Percentiles rank a stretch among this genome's conserved stretches.
These are phyloP conservation scores for Holothuria leucospilota DNA, from an alignment of 53 echinoderm and acorn worm genomes.

Conservation along the genomic window DNA sequence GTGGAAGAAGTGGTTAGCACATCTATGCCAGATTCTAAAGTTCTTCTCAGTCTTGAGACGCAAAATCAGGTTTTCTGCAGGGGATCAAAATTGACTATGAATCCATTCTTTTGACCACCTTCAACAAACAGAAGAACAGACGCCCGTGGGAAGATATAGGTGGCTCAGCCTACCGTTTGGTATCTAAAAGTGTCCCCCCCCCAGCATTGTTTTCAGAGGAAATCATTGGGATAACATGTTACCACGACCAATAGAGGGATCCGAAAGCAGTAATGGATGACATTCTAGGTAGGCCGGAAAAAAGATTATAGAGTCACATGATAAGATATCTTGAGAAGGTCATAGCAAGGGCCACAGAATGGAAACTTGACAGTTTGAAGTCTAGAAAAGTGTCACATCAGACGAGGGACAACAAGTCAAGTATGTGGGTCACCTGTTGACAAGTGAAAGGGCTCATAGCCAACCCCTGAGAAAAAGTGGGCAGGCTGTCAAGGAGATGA, in stretches of 20 bases:
- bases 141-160: too few relatives aligned
- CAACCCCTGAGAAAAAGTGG: slow-evolving; percentile 61
- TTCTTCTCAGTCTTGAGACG: too few relatives aligned
- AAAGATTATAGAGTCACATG: slow-evolving; percentile 38
- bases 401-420: slow-evolving; percentile 41
- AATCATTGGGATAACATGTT: slow-evolving; percentile 78
- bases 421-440: slow-evolving; percentile 66
- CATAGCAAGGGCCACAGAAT: slow-evolving; percentile 62
- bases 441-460: slow-evolving; percentile 38
- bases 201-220: slow-evolving; percentile 56
- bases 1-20: too few relatives aligned
- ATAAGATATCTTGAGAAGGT: slow-evolving; percentile 56
- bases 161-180: too few relatives aligned
- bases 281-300: slow-evolving; percentile 57
- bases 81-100: too few relatives aligned
- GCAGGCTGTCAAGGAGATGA: slow-evolving; percentile 64
- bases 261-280: slow-evolving; percentile 75
- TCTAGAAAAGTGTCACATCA: slow-evolving; percentile 63
- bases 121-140: too few relatives aligned
- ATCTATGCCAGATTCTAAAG: too few relatives aligned
- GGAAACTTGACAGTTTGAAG: slow-evolving; percentile 57
- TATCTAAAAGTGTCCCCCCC: slow-evolving; percentile 64
- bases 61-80: too few relatives aligned
- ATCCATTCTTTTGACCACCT: too few relatives aligned
- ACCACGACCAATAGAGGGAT: slow-evolving; percentile 60